Evolutionary conservation across 2,113 vertebrate genomes (phyloP).

Genomic region (Pardalotus punctatus): DNA sequence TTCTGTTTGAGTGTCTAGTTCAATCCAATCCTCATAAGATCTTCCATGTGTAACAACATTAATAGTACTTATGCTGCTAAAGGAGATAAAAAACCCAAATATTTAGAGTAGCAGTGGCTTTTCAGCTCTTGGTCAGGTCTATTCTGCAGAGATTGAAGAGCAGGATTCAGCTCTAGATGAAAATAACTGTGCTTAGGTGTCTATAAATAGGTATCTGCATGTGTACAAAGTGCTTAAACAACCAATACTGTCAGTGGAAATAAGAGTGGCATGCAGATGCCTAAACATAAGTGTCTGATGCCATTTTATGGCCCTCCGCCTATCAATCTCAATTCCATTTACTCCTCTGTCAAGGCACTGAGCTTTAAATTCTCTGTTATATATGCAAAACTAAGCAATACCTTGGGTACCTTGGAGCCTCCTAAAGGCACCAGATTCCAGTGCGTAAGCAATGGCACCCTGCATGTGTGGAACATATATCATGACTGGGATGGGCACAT

Average conservation of each 20-base stretch:
- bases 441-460: not conserved
- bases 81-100: not conserved
- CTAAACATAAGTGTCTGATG: not conserved
- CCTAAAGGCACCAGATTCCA: not conserved
- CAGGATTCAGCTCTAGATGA: not conserved
- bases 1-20: not conserved
- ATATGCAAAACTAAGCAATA: not conserved
- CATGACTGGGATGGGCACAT: accelerated
- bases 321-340: not conserved
- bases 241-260: not conserved
- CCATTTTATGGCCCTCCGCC: not conserved
- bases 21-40: not conserved
- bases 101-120: not conserved
- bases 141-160: not conserved
- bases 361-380: not conserved
- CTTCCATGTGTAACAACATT: not conserved
- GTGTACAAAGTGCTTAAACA: not conserved
- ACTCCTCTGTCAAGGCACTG: not conserved
- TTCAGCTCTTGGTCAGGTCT: not conserved
- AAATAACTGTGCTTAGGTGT: not conserved
- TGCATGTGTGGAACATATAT: not conserved
- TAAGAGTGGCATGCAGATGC: not conserved
- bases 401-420: not conserved
- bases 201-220: not conserved
- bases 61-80: not conserved